Conservation (phyloP, 2,888 invertebrate species). For the Melipona beecheii region DNA sequence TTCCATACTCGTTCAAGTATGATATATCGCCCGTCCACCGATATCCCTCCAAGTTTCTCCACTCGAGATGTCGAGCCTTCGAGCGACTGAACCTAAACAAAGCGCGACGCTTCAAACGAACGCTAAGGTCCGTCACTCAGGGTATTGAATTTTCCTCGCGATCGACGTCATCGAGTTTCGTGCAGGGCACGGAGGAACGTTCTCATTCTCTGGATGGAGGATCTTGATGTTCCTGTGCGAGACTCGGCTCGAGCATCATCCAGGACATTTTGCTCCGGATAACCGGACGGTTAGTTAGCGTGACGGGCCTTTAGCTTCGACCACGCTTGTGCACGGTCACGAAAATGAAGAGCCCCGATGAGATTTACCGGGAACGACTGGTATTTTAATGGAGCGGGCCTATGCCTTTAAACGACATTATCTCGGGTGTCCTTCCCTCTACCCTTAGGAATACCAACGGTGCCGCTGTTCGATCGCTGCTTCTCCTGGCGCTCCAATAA, state of each 20-base stretch:
- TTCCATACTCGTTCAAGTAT: too few relatives aligned
- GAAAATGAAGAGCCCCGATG: constrained; percentile 64
- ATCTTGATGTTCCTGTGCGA: neutral
- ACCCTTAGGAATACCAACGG: constrained; percentile 66
- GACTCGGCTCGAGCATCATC: constrained; percentile 5
- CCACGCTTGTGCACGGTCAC: constrained; percentile 36
- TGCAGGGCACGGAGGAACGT: neutral
- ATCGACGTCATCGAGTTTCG: constrained; percentile 2
- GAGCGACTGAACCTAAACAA: too few relatives aligned
- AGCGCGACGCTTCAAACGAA: neutral
- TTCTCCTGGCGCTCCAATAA: constrained; percentile 53
- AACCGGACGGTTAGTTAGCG: constrained; percentile 36
- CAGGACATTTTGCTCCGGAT: constrained; percentile 17
- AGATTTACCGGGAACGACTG: constrained; percentile 65
- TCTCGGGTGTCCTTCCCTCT: constrained; percentile 61
- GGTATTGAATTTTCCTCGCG: neutral
- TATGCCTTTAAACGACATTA: constrained; percentile 68
- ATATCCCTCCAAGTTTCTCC: too few relatives aligned
- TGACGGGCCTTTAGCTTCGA: neutral
- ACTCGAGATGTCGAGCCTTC: too few relatives aligned
- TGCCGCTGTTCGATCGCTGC: constrained; percentile 60
- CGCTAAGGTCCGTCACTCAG: neutral
- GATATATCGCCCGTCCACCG: too few relatives aligned
- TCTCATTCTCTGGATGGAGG: neutral
- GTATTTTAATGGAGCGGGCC: constrained; percentile 64